phyloP scores from a whole-genome alignment of 2,888 invertebrate genomes.

The Hydropsyche betteni region DNA sequence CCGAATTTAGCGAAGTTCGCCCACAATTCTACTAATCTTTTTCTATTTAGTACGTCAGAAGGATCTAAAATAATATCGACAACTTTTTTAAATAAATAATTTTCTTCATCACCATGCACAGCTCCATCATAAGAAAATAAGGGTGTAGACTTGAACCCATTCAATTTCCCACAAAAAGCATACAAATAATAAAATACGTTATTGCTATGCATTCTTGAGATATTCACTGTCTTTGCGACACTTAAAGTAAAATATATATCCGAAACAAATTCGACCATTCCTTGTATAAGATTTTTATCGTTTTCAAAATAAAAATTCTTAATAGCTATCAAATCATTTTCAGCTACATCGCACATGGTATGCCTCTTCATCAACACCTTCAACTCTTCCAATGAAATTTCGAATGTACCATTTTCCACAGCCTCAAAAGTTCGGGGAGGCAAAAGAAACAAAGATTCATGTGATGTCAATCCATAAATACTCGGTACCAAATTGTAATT shows the following conservation, averaged over 20 bases:
- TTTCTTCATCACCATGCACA: slow-evolving; percentile 41
- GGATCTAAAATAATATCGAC: not conserved
- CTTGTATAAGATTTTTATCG: slow-evolving; percentile 34
- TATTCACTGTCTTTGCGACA: slow-evolving; percentile 20
- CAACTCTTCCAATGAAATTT: not conserved
- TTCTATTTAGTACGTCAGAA: not conserved
- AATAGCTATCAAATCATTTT: slow-evolving; percentile 28
- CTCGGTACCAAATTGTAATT: slow-evolving; percentile 29
- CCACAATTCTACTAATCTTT: slow-evolving; percentile 39
- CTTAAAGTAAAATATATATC: slow-evolving; percentile 34
- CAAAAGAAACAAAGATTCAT: not conserved
- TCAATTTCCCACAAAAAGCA: slow-evolving; percentile 35
- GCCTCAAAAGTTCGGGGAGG: not conserved
- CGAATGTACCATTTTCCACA: not conserved
- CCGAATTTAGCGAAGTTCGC: slow-evolving; percentile 47
- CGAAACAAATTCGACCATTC: slow-evolving; percentile 36
- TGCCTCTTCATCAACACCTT: not conserved
- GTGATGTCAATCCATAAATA: slow-evolving; percentile 26
- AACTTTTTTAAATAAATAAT: slow-evolving; percentile 18
- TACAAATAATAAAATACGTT: slow-evolving; percentile 42
- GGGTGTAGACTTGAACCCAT: slow-evolving; percentile 10
- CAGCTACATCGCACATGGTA: not conserved
- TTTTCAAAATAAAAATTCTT: slow-evolving; percentile 42
- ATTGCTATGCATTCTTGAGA: not conserved
- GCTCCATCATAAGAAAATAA: slow-evolving; percentile 33